phyloP scores from a whole-genome alignment of 2,888 invertebrate species.

The Andrena chrysosceles region DNA sequence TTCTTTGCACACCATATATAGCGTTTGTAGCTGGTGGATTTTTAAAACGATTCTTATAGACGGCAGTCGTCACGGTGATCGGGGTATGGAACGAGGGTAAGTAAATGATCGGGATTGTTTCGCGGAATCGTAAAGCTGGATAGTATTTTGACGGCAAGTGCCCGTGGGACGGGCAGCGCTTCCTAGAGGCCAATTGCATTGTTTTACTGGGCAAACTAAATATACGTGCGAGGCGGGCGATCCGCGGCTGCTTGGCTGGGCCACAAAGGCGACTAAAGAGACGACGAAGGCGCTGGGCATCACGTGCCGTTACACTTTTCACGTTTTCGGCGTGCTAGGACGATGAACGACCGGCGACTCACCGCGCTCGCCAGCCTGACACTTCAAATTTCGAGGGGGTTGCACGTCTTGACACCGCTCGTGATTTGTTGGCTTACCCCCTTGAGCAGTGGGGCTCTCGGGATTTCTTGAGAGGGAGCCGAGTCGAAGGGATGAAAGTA shows the following conservation, averaged over 20 bases:
- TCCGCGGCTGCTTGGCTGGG: conserved; percentile 79
- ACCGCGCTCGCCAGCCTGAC: conserved; percentile 1
- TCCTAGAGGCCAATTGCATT: conserved; percentile 82
- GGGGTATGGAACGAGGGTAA: too few relatives aligned
- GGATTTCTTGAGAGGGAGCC: too few relatives aligned
- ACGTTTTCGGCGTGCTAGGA: conserved; percentile 70
- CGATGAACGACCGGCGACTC: conserved; percentile 52
- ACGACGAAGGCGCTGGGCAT: conserved; percentile 62
- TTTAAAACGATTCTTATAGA: neutral
- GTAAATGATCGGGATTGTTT: conserved; percentile 43
- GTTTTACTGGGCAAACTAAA: conserved; percentile 81
- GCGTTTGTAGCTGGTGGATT: neutral
- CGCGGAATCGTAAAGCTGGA: conserved; percentile 50
- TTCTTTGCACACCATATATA: conserved; percentile 5
- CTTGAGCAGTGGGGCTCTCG: too few relatives aligned
- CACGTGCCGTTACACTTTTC: conserved; percentile 80
- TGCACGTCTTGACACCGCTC: too few relatives aligned
- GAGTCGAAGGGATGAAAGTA: too few relatives aligned
- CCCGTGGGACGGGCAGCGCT: conserved; percentile 64
- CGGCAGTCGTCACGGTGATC: neutral
- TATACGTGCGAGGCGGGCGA: conserved; percentile 79
- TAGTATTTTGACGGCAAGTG: conserved; percentile 57
- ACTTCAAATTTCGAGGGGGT: neutral
- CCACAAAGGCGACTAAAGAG: conserved; percentile 70
- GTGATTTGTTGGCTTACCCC: too few relatives aligned